phyloP scores from a whole-genome alignment of 92 coral and sea anemone species.

The Phenganax subtilis region DNA sequence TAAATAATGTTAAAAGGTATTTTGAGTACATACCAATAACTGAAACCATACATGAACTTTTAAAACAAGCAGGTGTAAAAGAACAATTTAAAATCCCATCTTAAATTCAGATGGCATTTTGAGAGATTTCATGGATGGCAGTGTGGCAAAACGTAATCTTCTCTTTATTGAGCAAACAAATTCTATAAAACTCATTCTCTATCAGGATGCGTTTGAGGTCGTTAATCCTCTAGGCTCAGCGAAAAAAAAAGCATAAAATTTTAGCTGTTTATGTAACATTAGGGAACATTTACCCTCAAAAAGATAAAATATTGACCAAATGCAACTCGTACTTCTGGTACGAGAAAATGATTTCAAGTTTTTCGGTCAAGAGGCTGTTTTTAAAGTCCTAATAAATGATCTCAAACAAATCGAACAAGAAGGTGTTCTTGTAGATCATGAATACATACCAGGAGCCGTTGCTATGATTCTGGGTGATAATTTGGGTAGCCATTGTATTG shows the following conservation, averaged over 20 bases:
- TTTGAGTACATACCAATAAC: not conserved
- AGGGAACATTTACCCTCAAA: slow-evolving; percentile 26
- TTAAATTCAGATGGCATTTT: not conserved
- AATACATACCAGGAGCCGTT: slow-evolving; percentile 2
- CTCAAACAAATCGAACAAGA: slow-evolving; percentile 6
- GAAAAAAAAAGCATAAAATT: not conserved
- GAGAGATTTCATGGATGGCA: slow-evolving; percentile 9
- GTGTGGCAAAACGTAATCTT: not conserved
- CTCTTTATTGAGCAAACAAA: not conserved
- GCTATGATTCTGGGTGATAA: slow-evolving; percentile 28
- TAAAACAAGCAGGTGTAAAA: not conserved
- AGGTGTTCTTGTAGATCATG: slow-evolving; percentile 20
- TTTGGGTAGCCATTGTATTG: slow-evolving; percentile 27
- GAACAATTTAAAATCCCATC: not conserved
- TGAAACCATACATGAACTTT: not conserved
- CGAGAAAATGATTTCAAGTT: slow-evolving; percentile 9
- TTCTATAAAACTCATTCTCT: not conserved
- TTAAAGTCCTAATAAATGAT: slow-evolving; percentile 7
- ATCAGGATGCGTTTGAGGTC: not conserved
- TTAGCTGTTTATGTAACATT: slow-evolving; percentile 5
- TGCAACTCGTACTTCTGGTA: slow-evolving; percentile 17
- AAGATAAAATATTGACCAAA: slow-evolving; percentile 18
- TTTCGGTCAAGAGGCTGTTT: slow-evolving; percentile 25
- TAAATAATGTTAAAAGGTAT: not conserved
- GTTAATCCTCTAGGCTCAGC: slow-evolving; percentile 1